phyloP scores from a whole-genome alignment of 2,113 vertebrate genomes.

The Fregetta grallaria region DNA sequence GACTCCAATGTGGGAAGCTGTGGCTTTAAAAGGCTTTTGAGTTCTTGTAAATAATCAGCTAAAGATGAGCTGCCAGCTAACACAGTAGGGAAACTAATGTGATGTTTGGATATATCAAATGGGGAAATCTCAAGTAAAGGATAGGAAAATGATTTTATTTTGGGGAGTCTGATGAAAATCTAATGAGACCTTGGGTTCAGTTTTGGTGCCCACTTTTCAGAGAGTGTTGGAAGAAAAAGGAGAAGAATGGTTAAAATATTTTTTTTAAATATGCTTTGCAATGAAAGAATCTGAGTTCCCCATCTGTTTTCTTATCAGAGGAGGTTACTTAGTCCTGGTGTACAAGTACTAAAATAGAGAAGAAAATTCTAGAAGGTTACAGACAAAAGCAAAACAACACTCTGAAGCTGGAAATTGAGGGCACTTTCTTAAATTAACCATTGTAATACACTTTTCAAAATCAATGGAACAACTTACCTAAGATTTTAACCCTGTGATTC shows the following conservation, averaged over 20 bases:
- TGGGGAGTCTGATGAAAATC: neutral
- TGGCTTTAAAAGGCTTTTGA: neutral
- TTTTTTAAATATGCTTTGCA: neutral
- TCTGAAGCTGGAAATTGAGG: conserved; percentile 12
- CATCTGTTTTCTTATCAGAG: conserved; percentile 54
- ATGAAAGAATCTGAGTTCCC: conserved; percentile 17
- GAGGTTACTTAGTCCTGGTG: neutral
- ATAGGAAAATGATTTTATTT: neutral
- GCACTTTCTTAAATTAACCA: neutral
- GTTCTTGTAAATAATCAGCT: neutral
- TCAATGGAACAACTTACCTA: neutral
- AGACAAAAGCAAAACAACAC: neutral
- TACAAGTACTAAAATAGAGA: conserved; percentile 21
- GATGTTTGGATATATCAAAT: neutral
- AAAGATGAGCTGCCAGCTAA: neutral
- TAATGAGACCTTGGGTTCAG: neutral
- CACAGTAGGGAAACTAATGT: neutral
- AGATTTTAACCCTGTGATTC: conserved; percentile 5
- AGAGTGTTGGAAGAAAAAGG: neutral
- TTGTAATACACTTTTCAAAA: neutral
- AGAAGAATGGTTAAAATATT: neutral
- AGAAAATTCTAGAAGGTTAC: conserved; percentile 21
- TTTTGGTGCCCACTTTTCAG: neutral
- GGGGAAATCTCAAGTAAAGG: neutral
- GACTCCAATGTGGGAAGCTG: neutral